phyloP scores from a whole-genome alignment of 2,113 vertebrate genomes.

The Isurus oxyrinchus region DNA sequence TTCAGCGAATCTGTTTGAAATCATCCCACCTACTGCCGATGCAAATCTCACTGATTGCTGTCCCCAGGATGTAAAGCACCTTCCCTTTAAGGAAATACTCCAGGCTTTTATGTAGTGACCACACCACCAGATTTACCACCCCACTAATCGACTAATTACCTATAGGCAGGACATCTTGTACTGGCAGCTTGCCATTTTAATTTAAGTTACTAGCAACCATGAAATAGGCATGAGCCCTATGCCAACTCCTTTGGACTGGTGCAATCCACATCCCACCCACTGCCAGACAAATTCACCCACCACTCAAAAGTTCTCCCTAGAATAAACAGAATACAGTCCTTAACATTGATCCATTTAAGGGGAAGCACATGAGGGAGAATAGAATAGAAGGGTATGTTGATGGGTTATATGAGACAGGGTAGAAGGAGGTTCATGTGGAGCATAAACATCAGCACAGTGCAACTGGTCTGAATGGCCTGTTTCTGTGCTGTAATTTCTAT shows the following conservation, averaged over 20 bases:
- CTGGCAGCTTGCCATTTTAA: not conserved
- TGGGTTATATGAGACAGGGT: not conserved
- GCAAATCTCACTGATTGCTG: not conserved
- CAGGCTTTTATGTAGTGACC: not conserved
- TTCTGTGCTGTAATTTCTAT: not conserved
- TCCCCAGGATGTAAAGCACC: not conserved
- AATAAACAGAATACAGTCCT: not conserved
- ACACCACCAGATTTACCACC: not conserved
- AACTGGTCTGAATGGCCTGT: not conserved
- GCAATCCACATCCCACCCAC: not conserved
- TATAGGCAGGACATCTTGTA: not conserved
- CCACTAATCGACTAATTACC: not conserved
- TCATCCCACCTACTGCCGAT: not conserved
- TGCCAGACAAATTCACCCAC: not conserved
- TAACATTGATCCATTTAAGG: not conserved
- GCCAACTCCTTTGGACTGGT: not conserved
- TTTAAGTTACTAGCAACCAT: not conserved
- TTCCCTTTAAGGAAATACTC: not conserved
- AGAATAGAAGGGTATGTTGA: not conserved
- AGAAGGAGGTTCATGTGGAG: not conserved
- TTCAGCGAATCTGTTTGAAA: not conserved
- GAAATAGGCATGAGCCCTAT: not conserved
- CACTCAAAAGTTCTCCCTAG: not conserved
- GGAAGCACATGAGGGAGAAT: not conserved
- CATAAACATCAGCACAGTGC: not conserved